Evolutionary conservation across 1,140 invertebrate species (phyloP), one percentile per base, ranked within the genome.

Genomic region (Chymomyza costata): DNA sequence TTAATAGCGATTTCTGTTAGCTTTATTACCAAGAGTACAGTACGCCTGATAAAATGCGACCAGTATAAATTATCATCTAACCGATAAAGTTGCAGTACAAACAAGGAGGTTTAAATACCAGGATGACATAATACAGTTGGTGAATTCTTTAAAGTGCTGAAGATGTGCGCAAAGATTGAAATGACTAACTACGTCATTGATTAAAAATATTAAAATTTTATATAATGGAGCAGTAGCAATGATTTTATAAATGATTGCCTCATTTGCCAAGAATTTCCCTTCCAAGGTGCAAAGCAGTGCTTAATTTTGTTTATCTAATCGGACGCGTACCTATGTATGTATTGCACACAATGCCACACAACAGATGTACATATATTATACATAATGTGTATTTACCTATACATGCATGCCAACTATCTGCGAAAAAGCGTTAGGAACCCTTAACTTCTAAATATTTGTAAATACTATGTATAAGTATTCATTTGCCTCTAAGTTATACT

Each of bases 291-390:
- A 56, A 71, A 51, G 45, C 53, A 56, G 60, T 19, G 45, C 60
- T 59, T 35, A 65, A 71, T 71, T 52, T 44, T 15, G 25, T 44
- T 80, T 78, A 78, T 78, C 71, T 78, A 48, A 78, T 78, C 71
- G 54, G 48, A 25, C 3, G 8, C 3, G 21, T 25, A 25, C 18
- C 16, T 40, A 57, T 15, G 19, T 46, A 52, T 35, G 45, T 37
- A 65, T 56, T n/a, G n/a, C 37, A 47, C 32, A 38, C 13, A 62
- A 28, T 28, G 38, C 38, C 44, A 49, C 49, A 52, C 44, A n/a
- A n/a, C n/a, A 56, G 35, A 49, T 61, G 41, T 41, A 53, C 25
- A 38, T 34, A 44, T 46, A 51, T 17, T 37, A 34, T 32, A 35
- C 16, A 11, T 11, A 41, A 28, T 57, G 30, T 37, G 14, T 14